Percentiles rank a stretch among this genome's conserved stretches.
Evolutionary conservation across 2,888 invertebrate species (phyloP).

Genomic region (Capitulum mitella): DNA sequence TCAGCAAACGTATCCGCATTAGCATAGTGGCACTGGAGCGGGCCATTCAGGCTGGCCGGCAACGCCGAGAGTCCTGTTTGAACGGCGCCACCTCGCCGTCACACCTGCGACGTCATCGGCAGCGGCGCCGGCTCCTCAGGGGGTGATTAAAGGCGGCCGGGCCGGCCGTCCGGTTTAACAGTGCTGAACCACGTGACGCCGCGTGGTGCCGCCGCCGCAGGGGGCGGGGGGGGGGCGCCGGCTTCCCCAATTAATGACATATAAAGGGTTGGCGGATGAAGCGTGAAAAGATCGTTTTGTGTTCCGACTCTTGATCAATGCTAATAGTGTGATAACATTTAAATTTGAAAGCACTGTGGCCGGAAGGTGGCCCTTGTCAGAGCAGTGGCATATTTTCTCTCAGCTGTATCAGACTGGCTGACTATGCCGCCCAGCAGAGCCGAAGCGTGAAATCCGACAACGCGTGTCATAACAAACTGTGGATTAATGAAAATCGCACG

Average conservation of each 20-base stretch:
- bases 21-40: neutral
- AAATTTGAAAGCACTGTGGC: neutral
- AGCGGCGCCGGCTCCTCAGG: neutral
- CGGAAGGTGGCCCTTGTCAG: neutral
- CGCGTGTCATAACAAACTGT: too few relatives aligned
- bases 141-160: conserved; percentile 8
- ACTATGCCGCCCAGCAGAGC: too few relatives aligned
- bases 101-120: neutral
- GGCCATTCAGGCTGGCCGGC: too few relatives aligned
- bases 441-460: too few relatives aligned
- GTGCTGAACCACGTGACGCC: neutral
- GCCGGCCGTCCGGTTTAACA: neutral
- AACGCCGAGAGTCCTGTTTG: too few relatives aligned
- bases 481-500: too few relatives aligned
- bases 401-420: too few relatives aligned
- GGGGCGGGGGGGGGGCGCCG: neutral
- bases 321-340: conserved; percentile 18
- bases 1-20: neutral
- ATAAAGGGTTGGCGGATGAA: neutral
- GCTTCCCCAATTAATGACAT: neutral
- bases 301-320: neutral
- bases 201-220: neutral
- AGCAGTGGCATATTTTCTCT: too few relatives aligned
- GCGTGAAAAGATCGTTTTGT: conserved; percentile 10
- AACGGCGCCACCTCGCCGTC: neutral